These are phyloP conservation scores for Hyles vespertilio DNA, from an alignment of 1,140 invertebrate species.

Conservation along the genomic window DNA sequence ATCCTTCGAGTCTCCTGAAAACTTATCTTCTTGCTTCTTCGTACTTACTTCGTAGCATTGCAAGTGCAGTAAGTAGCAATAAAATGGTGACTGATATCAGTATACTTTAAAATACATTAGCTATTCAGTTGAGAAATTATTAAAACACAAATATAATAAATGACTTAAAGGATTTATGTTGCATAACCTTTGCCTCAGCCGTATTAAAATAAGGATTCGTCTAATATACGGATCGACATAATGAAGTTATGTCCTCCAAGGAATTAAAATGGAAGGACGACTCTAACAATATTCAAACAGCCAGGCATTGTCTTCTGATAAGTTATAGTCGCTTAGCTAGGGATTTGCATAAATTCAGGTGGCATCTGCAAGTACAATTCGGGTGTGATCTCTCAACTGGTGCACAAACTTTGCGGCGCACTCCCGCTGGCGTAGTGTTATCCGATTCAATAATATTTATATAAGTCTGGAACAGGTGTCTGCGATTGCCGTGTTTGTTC, in stretches of 20 bases:
- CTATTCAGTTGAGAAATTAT: too few species aligned
- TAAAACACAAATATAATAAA: too few species aligned
- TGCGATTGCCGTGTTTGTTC: too few species aligned
- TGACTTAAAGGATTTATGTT: too few species aligned
- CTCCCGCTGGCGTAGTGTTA: slow-evolving; percentile 1
- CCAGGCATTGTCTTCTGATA: slow-evolving; percentile 17
- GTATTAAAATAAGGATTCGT: background rate
- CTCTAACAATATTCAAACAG: slow-evolving; percentile 21
- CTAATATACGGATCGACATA: too few species aligned
- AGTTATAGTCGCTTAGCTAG: slow-evolving; percentile 21
- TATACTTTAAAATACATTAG: too few species aligned
- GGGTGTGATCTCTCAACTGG: slow-evolving; percentile 20
- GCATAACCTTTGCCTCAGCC: too few species aligned
- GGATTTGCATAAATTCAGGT: slow-evolving; percentile 34
- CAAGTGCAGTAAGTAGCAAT: background rate
- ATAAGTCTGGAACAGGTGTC: background rate
- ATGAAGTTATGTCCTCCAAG: background rate
- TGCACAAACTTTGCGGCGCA: slow-evolving; percentile 4
- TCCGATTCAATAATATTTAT: background rate
- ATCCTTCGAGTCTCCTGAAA: too few species aligned
- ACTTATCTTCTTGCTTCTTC: too few species aligned
- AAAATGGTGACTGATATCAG: background rate
- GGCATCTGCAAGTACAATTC: slow-evolving; percentile 35
- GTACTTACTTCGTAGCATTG: background rate
- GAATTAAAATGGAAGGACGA: slow-evolving; percentile 4